Base-by-base conservation (phyloP, 2,888 invertebrate species). In the Lochmaea crataegi region DNA sequence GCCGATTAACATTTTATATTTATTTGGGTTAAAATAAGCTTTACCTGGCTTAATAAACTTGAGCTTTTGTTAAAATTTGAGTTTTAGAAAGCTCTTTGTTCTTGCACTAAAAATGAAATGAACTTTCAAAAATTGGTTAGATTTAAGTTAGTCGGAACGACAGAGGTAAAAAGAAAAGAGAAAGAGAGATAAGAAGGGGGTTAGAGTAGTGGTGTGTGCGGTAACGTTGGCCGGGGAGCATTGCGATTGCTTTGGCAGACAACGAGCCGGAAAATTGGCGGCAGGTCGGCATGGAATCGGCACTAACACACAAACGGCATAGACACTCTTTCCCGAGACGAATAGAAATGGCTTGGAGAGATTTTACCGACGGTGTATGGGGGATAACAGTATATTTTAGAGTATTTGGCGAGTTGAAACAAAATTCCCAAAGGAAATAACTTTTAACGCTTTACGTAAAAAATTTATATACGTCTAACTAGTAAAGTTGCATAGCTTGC, bases 211-310 rank as follows among this genome's bases (percentile, higher is more conserved):
- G 10, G 53, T 53, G 60, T 60, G 79, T 81, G 78, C 82, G 81
- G 80, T 78, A 79, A 76, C 77, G 81, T 81, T 81, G 83, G 82
- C 83, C 26, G 26, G 65, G 45, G 53, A 65, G 65, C 38, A 53
- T 65, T 65, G 65, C 53, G 65, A 84, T 84, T 84, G 83, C 83
- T 84, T 84, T 83, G 83, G 78, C 80, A 82, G 83, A 83, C 83
- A 85, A 84, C 85, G 83, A 83, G 81, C 82, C 81, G 83, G 84
- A 85, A 85, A 85, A 85, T 85, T 84, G 82, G 81, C 45, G 11
- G 53, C 65, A 32, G 65, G 80, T 32, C 65, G 65, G 53, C 53
- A 53, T 53, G 60, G 60, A 38, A 60, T n/a, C 60, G 60, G n/a
- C 60, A 60, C 12, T 38, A 38, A 38, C 60, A 60, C 38, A 38